Base-by-base conservation (phyloP, 1,140 invertebrate genomes). In the Penaeus vannamei region DNA sequence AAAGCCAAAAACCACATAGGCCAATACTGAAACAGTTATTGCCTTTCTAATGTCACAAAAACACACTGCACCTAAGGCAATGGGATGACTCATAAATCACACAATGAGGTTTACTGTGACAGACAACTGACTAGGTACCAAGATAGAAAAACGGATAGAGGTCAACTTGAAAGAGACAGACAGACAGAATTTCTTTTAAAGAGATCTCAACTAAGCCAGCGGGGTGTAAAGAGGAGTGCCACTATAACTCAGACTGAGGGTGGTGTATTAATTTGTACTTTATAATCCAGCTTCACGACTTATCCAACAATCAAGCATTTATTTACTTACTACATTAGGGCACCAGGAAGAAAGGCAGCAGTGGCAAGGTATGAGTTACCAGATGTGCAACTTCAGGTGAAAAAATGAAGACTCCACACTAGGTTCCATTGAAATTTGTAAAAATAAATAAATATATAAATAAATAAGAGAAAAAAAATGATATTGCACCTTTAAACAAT, bases 141-240 rank as follows among this genome's bases (percentile, higher is more conserved):
- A 85, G 86, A 83, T 59, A 64, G 87, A 89, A 89, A 89, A 89
- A 89, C 69, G 72, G 76, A 89, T 80, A 85, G 82, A 84, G 81
- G 61, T 85, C 84, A 79, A 62, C 46, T 84, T 82, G 87, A 85
- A 80, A 89, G 82, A 89, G 87, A 89, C 87, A 88, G 72, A 76
- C 72, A 76, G 72, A 76, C 72, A 76, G 86, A 88, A 32, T 76
- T 76, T 76, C 42, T 36, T 36, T 84, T 85, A 89, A 89, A 84
- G 87, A 89, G 83, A 89, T 89, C 87, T 89, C 87, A 89, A 89
- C 87, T 89, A 89, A 89, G 87, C 87, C 87, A 79, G 87, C 87
- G 87, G 87, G 87, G 87, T 89, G 87, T 89, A 89, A 89, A 89
- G 87, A 89, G 87, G 87, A 89, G 87, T 89, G 87, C 81, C 87